Evolutionary conservation across 2,113 vertebrate genomes (phyloP).

Genomic region (Myrmecobius fasciatus): DNA sequence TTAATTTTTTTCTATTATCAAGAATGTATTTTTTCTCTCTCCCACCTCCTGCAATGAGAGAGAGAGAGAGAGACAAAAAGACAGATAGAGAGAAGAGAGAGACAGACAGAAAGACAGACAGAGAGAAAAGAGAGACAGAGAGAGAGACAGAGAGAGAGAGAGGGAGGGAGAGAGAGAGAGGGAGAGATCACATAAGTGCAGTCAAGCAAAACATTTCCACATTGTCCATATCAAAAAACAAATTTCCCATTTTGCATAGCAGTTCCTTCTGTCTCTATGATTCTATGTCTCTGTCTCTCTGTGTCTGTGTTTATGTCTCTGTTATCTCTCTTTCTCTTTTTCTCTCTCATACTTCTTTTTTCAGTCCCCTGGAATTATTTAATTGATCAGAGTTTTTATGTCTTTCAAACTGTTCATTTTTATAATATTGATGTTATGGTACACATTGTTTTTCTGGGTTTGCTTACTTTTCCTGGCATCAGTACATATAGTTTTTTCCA

Average conservation of each 20-base stretch:
- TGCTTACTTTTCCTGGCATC: not conserved
- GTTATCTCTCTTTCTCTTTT: not conserved
- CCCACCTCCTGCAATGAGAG: fast-evolving
- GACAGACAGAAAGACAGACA: too few species aligned
- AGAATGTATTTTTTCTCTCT: not conserved
- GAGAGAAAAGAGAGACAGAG: not conserved
- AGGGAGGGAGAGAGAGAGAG: not conserved
- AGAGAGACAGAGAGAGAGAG: not conserved
- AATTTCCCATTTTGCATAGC: not conserved
- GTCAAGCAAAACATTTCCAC: not conserved
- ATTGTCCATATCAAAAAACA: not conserved
- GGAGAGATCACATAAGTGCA: not conserved
- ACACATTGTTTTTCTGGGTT: not conserved
- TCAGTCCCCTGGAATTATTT: not conserved
- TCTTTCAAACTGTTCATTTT: not conserved
- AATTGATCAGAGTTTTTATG: not conserved
- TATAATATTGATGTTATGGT: not conserved
- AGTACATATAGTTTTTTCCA: not conserved
- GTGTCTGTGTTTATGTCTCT: too few species aligned
- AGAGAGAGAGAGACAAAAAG: too few species aligned
- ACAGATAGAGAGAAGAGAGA: not conserved
- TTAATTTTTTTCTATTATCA: not conserved
- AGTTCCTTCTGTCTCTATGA: not conserved
- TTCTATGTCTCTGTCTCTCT: not conserved
- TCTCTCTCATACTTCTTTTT: not conserved